Percentiles rank a stretch among this genome's conserved stretches.
Conservation (phyloP, 2,888 invertebrate species). For the Halictus ligatus region DNA sequence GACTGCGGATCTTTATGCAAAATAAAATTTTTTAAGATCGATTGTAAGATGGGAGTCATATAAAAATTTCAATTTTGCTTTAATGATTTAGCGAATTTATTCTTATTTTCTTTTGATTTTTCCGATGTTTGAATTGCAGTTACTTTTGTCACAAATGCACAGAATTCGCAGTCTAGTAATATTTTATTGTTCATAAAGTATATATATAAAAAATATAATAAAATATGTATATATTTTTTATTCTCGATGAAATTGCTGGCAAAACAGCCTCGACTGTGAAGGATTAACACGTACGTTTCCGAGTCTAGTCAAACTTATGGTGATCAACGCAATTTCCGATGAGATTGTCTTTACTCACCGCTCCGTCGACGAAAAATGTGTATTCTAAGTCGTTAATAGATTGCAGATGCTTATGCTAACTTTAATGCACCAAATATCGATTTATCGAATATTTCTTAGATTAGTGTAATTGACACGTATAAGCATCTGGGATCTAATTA, state of each 20-base stretch:
- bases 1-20: neutral
- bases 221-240: no score
- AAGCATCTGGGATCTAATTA: neutral
- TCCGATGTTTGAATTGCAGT: neutral
- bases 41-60: neutral
- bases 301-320: constrained; percentile 25
- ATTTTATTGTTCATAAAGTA: neutral
- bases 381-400: neutral
- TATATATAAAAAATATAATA: no score
- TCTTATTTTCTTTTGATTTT: neutral
- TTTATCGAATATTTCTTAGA: neutral
- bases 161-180: neutral
- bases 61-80: neutral
- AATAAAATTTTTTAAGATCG: no score
- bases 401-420: neutral
- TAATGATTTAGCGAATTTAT: neutral
- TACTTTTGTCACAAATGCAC: neutral
- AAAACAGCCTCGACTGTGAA: neutral
- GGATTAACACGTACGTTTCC: neutral
- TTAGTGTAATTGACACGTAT: neutral
- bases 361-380: neutral
- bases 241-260: neutral
- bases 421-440: neutral
- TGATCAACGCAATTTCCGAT: neutral
- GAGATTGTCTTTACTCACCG: neutral